These are phyloP conservation scores for Drosophila mojavensis DNA, from an alignment of 1,140 invertebrate species.

Conservation along the genomic window DNA sequence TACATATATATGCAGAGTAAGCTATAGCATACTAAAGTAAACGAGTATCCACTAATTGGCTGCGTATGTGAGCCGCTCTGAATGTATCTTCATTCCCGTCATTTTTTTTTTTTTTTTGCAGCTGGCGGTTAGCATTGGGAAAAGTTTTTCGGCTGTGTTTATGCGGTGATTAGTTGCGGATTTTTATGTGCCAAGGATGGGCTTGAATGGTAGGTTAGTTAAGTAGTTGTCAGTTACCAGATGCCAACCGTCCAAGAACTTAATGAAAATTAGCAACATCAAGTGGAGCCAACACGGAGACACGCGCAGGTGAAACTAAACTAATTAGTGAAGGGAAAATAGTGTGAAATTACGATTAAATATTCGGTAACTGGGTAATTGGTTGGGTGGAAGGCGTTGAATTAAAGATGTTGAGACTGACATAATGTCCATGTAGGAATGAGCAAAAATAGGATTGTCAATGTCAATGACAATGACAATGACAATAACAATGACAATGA, in stretches of 20 bases:
- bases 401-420: background rate
- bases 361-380: conserved; percentile 34
- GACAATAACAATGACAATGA: background rate
- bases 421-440: no score
- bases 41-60: conserved; percentile 33
- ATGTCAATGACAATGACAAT: background rate
- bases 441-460: no score
- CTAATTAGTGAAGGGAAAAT: conserved; percentile 54
- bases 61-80: conserved; percentile 23
- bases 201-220: conserved; percentile 32
- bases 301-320: background rate
- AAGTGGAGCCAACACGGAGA: background rate
- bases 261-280: conserved; percentile 40
- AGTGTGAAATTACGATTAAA: conserved; percentile 44
- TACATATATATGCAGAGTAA: conserved; percentile 7
- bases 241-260: background rate
- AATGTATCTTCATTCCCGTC: conserved; percentile 27
- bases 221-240: conserved; percentile 26
- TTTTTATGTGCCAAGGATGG: conserved; percentile 49
- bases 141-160: conserved; percentile 56
- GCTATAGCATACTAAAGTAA: conserved; percentile 7
- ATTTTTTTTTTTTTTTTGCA: conserved; percentile 23
- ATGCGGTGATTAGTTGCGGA: conserved; percentile 59
- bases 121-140: conserved; percentile 43
- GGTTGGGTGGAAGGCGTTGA: background rate